These are phyloP conservation scores for Turnix velox DNA, from an alignment of 2,113 vertebrate genomes.

Conservation along the genomic window DNA sequence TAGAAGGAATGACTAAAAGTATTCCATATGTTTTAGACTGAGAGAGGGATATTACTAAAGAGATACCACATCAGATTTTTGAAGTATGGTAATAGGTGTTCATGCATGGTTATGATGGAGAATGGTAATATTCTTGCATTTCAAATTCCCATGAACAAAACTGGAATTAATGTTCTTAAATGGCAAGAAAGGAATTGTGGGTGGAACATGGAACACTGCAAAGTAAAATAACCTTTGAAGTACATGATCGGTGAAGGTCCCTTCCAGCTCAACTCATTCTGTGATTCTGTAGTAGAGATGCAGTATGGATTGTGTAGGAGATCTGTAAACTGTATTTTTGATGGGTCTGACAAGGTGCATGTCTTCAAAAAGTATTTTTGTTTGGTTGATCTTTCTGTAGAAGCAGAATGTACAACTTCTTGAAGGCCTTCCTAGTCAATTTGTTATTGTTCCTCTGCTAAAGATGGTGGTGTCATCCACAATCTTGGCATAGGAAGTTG, in stretches of 20 bases:
- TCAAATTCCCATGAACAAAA: not conserved
- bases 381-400: not conserved
- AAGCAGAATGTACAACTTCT: not conserved
- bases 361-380: not conserved
- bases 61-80: not conserved
- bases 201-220: not conserved
- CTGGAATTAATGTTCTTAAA: not conserved
- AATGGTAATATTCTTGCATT: not conserved
- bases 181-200: not conserved
- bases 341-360: not conserved
- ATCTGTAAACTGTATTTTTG: not conserved
- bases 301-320: not conserved
- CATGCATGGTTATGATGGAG: not conserved
- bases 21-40: not conserved
- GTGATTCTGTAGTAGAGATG: no score
- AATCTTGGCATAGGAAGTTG: not conserved
- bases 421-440: not conserved
- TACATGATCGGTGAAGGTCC: no score
- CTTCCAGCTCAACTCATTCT: no score
- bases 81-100: not conserved
- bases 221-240: not conserved
- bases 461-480: not conserved
- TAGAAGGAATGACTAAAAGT: not conserved
- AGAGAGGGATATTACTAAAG: not conserved
- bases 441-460: not conserved